Evolutionary conservation across 1,140 invertebrate species (phyloP).

Genomic region (Drosophila saltans): DNA sequence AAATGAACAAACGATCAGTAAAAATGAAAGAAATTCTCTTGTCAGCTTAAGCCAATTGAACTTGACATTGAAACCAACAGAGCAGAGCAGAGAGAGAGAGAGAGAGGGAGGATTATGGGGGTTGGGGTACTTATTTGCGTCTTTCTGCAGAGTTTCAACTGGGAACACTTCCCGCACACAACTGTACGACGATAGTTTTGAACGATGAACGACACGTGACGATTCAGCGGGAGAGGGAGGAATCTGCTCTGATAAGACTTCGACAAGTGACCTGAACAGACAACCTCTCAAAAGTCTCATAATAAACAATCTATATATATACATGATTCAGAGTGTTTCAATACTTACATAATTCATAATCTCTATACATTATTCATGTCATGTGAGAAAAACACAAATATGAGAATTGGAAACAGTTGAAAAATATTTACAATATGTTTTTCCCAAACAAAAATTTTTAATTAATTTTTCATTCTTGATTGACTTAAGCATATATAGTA

Average conservation of each 20-base stretch:
- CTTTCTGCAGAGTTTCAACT: background rate
- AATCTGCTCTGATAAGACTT: background rate
- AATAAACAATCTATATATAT: background rate
- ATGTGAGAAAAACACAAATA: conserved; percentile 1
- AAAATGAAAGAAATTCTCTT: conserved; percentile 7
- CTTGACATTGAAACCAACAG: conserved; percentile 69
- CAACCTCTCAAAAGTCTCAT: background rate
- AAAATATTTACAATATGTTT: conserved; percentile 59
- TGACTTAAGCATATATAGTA: conserved; percentile 46
- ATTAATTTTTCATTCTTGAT: conserved; percentile 39
- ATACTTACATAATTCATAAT: conserved; percentile 47
- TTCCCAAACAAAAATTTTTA: conserved; percentile 25
- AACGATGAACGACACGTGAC: conserved; percentile 38
- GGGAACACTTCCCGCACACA: conserved; percentile 21
- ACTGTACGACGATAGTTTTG: conserved; percentile 33
- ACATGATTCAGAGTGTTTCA: conserved; percentile 32
- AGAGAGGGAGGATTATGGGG: background rate
- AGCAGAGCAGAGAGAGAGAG: conserved; percentile 18
- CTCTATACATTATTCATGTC: background rate
- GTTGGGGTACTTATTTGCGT: conserved; percentile 18
- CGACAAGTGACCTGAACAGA: background rate
- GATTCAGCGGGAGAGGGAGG: background rate
- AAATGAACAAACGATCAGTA: background rate
- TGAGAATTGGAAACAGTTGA: conserved; percentile 10
- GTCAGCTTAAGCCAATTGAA: conserved; percentile 50